Conservation (phyloP, 2,797 vertebrate genomes). For the Dipus sagitta region DNA sequence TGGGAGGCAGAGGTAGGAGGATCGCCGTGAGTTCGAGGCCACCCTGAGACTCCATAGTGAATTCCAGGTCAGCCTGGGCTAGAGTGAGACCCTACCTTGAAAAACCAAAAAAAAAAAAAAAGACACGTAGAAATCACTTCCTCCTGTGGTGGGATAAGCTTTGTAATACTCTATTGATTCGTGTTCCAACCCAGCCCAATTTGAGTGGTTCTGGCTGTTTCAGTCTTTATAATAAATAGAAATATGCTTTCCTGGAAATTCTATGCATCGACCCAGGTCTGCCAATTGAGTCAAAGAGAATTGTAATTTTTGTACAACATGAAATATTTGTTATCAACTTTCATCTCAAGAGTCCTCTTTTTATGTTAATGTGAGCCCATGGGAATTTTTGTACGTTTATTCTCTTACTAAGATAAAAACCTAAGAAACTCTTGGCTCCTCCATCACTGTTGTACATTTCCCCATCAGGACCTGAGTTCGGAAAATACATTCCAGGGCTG, state of each 20-base stretch:
- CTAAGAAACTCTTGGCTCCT: slow-evolving; percentile 34
- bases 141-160: not conserved
- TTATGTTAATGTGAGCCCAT: not conserved
- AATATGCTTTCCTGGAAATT: slow-evolving; percentile 57
- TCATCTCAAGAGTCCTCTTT: not conserved
- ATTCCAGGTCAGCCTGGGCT: too few relatives aligned
- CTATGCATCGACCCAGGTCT: slow-evolving; percentile 38
- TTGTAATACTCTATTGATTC: not conserved
- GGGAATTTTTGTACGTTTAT: slow-evolving; percentile 5
- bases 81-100: too few relatives aligned
- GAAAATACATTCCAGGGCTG: not conserved
- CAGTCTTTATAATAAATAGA: slow-evolving; percentile 40
- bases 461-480: slow-evolving; percentile 22
- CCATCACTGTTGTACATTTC: not conserved
- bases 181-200: not conserved
- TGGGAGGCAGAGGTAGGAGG: too few relatives aligned
- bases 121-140: slow-evolving; percentile 7
- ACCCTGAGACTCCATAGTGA: too few relatives aligned
- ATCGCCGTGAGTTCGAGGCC: too few relatives aligned
- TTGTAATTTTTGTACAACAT: slow-evolving; percentile 33
- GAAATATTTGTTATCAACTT: slow-evolving; percentile 48
- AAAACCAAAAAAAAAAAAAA: too few relatives aligned
- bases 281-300: slow-evolving; percentile 50
- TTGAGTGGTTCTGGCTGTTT: slow-evolving; percentile 50
- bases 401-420: slow-evolving; percentile 40